Conservation (phyloP, 2,797 vertebrate genomes). For the Otolemur crassicaudatus region DNA sequence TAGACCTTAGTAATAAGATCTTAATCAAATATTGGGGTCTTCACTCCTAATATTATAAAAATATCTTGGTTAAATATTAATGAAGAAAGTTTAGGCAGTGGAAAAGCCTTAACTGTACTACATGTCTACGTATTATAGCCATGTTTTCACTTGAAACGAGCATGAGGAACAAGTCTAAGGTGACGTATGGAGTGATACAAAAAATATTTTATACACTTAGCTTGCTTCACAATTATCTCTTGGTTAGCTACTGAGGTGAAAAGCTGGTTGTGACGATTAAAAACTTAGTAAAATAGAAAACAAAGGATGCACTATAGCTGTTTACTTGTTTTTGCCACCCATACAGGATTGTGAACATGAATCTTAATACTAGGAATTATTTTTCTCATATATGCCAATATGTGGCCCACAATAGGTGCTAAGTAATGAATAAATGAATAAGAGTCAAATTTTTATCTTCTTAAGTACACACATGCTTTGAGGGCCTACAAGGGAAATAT, state of each 20-base stretch:
- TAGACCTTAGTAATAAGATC: slow-evolving; percentile 62
- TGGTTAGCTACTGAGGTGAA: slow-evolving; percentile 11
- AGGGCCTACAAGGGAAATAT: not conserved
- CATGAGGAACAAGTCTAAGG: not conserved
- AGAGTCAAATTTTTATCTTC: not conserved
- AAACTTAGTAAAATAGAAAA: slow-evolving; percentile 41
- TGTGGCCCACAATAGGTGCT: not conserved
- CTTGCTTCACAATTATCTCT: slow-evolving; percentile 44
- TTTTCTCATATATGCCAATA: not conserved
- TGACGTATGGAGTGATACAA: not conserved
- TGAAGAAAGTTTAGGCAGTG: slow-evolving; percentile 11
- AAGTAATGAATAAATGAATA: slow-evolving; percentile 33
- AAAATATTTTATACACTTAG: not conserved
- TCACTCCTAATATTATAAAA: slow-evolving; percentile 52
- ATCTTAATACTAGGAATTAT: slow-evolving; percentile 26
- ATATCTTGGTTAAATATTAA: slow-evolving; percentile 58
- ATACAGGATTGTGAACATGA: not conserved
- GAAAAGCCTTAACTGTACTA: not conserved
- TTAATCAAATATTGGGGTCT: slow-evolving; percentile 60
- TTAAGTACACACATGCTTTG: not conserved
- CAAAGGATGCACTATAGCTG: not conserved
- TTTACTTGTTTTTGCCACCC: not conserved
- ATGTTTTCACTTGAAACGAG: not conserved
- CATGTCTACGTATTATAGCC: not conserved
- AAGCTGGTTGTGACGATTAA: not conserved